phyloP scores from a whole-genome alignment of 2,113 vertebrate species.

The Cnemophilus loriae region DNA sequence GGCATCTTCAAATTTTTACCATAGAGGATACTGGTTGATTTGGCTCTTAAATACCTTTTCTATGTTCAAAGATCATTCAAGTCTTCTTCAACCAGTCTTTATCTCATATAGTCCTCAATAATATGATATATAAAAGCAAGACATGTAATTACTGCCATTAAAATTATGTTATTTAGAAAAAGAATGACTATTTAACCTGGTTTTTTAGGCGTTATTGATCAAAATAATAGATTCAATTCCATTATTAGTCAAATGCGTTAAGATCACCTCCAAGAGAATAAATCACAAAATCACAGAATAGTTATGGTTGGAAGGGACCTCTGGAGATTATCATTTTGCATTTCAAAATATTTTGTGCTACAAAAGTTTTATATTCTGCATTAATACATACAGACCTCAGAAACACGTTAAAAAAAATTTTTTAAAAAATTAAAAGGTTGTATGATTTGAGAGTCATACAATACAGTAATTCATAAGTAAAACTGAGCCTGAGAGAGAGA shows the following conservation, averaged over 20 bases:
- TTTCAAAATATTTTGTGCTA: not conserved
- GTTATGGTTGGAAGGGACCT: not conserved
- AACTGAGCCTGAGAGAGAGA: not conserved
- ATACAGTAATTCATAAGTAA: not conserved
- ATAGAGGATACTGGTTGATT: not conserved
- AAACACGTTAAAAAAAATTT: not conserved
- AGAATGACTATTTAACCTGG: not conserved
- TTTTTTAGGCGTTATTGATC: rapidly evolving
- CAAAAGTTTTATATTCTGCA: not conserved
- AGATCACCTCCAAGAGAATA: not conserved
- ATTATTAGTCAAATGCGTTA: not conserved
- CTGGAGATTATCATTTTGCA: not conserved
- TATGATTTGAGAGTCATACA: not conserved
- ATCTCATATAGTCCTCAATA: not conserved
- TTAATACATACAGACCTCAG: not conserved
- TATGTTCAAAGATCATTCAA: not conserved
- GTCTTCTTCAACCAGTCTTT: not conserved
- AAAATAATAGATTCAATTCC: not conserved
- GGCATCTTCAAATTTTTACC: not conserved
- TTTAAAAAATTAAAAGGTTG: not conserved
- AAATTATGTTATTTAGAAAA: not conserved
- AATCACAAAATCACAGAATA: not conserved
- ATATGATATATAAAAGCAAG: not conserved
- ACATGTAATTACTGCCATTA: not conserved
- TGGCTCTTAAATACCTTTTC: not conserved